These are phyloP conservation scores for Liasis olivaceus DNA, from an alignment of 2,797 vertebrate species.

Conservation along the genomic window DNA sequence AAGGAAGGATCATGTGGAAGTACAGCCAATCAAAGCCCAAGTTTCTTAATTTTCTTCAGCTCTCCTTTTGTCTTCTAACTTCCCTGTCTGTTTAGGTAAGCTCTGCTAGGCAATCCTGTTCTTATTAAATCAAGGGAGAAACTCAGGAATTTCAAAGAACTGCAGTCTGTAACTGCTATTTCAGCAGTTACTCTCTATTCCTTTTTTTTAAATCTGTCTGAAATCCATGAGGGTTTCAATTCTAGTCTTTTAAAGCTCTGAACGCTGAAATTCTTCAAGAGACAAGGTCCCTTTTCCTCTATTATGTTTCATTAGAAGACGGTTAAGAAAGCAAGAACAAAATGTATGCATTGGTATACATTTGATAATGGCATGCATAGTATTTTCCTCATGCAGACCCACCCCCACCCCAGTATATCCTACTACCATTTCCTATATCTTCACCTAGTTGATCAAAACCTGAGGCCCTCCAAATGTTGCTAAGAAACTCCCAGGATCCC, in stretches of 20 bases:
- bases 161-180: background rate
- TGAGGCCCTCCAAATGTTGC: background rate
- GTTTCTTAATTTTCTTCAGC: background rate
- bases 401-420: background rate
- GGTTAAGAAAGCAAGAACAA: background rate
- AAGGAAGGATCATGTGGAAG: background rate
- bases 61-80: background rate
- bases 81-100: background rate
- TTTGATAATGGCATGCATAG: background rate
- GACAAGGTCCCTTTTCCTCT: background rate
- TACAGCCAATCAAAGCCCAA: background rate
- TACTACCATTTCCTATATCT: background rate
- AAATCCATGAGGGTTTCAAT: background rate
- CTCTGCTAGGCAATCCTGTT: background rate
- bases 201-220: background rate
- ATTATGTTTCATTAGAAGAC: background rate
- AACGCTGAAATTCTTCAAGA: background rate
- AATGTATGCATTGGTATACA: background rate
- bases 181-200: background rate
- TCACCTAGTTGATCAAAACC: background rate
- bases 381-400: background rate
- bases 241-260: background rate
- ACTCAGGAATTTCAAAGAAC: background rate
- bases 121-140: conserved; percentile 1
- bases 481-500: background rate